Base-by-base conservation (phyloP, 2,888 invertebrate species). In the Shargacucullia verbasci region DNA sequence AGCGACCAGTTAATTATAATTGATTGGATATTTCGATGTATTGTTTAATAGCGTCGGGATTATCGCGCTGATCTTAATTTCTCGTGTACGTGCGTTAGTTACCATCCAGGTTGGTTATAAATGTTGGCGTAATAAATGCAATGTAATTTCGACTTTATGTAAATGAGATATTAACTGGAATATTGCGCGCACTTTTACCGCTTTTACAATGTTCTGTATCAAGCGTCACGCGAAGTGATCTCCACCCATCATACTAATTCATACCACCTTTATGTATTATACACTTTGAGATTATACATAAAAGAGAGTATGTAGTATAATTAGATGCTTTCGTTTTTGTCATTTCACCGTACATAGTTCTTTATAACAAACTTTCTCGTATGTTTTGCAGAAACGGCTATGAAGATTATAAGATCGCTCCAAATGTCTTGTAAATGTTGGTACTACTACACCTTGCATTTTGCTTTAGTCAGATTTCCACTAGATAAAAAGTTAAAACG, bases 321-420 rank as follows among this genome's bases (percentile, higher is more conserved):
- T 87, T 83, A 83, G 67, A 64, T 76, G 79, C 84, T 87, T 87
- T 86, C 85, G 70, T 79, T 78, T 78, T 80, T 78, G 72, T 70
- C 73, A 76, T 73, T 74, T 76, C 68, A 68, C 73, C 64, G 70
- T 72, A 66, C 63, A 65, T 70, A 65, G 59, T 59, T 68, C 58
- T 61, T 61, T 53, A 60, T 63, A 66, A 60, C 33, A 39, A 49
- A 75, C 76, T 73, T 74, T 74, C 72, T 62, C 66, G 45, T 61
- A 38, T 45, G 65, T 44, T 29, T 45, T 15, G 29, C 35, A 58
- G 43, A 59, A 57, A 56, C 46, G 39, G 29, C 46, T 53, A 59
- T 43, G 54, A 52, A 57, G 61, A 63, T 55, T 55, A 70, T 64
- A 60, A 70, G 33, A 59, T 67, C 58, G 52, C 56, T 57, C 33